A percentile compares a stretch with the other conserved stretches of the same genome.
Conservation (phyloP, 2,888 invertebrate genomes). For the Tupiocoris notatus region DNA sequence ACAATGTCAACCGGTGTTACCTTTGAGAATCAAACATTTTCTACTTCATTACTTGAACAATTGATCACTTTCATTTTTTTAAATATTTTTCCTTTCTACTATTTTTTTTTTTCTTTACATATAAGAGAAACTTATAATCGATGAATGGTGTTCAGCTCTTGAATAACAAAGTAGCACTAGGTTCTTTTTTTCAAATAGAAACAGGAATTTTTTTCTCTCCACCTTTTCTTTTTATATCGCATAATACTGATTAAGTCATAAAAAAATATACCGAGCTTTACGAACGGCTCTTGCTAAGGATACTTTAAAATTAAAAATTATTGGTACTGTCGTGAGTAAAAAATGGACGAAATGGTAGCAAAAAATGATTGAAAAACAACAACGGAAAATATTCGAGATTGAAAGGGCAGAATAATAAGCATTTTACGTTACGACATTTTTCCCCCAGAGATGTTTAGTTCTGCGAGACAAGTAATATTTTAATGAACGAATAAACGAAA, state of each 20-base stretch:
- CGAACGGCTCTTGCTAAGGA: constrained; percentile 30
- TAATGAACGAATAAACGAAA: constrained; percentile 4
- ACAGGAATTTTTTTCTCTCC: constrained; percentile 23
- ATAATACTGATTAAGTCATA: constrained; percentile 41
- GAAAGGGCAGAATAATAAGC: constrained; percentile 33
- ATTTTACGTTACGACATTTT: background rate
- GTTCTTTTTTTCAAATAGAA: constrained; percentile 24
- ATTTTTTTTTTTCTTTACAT: constrained; percentile 11
- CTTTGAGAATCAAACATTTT: constrained; percentile 40
- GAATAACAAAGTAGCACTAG: constrained; percentile 36
- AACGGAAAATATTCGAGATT: constrained; percentile 33
- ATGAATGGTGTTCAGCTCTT: constrained; percentile 48
- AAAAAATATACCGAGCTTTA: constrained; percentile 37
- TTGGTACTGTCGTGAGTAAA: constrained; percentile 42
- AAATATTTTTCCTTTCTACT: constrained; percentile 19
- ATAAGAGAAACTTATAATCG: constrained; percentile 31
- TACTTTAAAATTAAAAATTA: constrained; percentile 36
- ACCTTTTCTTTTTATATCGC: constrained; percentile 27
- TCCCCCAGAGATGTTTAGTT: background rate
- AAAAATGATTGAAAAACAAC: too few relatives aligned
- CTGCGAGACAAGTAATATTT: background rate
- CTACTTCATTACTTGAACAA: constrained; percentile 19
- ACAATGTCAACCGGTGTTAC: background rate
- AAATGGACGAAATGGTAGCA: constrained; percentile 45
- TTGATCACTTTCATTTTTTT: constrained; percentile 36